Base-by-base conservation (phyloP, 2,113 vertebrate genomes). In the Nycticryphes semicollaris region DNA sequence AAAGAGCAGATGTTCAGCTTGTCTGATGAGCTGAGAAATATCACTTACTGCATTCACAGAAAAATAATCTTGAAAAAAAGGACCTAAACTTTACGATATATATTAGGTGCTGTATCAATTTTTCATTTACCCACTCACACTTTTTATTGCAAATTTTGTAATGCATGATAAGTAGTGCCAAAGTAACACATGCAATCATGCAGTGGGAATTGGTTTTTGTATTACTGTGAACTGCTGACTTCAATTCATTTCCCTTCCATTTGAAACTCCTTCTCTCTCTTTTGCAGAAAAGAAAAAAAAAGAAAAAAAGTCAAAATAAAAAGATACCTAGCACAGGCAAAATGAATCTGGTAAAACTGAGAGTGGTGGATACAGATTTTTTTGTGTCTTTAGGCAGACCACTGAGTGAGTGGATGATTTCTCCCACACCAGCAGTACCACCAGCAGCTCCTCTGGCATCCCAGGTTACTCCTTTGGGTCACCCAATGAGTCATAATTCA, bases 1-100 rank as follows among this genome's bases (percentile, higher is more conserved):
- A 93, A 94, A 96, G 77, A 97, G 78, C 77, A 95, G 89, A 95
- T 93, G 85, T 88, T 97, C 93, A 62, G 37, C 87, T 76, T 90
- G 66, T 93, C 70, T 95, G 91, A 96, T 94, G 93, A 96, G 57
- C 69, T 96, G 66, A 88, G 81, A 73, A 91, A 67, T 95, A 87
- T 43, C 73, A 81, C 59, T 54, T 59, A 45, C 88, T 94, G 33
- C 20, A 33, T 63, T 68, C 39, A 82, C 50, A 95, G 66, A 48
- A 92, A 94, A 96, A 94, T 77, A 80, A 73, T 50, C 41, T 59
- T 85, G 59, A 47, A 79, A 60, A 60, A 57, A 87, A 60, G 17
- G 75, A 59, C 59, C 70, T 84, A 10, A 82, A 47, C 72, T 62
- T 41, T 59, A 48, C 77, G 11, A 33, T 75, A 69, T 54, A 22